phyloP scores from a whole-genome alignment of 2,888 invertebrate genomes.

The Chirona hameri region DNA sequence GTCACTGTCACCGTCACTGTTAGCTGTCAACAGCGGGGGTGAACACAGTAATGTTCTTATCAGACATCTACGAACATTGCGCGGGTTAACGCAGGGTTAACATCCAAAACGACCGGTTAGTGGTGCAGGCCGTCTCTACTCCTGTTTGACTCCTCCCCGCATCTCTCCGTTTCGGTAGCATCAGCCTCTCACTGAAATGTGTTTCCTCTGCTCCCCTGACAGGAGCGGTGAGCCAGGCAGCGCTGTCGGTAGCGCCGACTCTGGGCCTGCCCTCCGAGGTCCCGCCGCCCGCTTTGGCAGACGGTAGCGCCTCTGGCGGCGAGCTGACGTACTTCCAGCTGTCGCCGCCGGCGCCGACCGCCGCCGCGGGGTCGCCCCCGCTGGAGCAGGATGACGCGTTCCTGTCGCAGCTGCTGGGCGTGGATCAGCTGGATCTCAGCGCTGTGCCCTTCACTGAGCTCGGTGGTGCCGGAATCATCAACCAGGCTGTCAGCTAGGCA shows the following conservation, averaged over 20 bases:
- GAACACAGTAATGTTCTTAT: no score
- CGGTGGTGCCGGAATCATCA: neutral
- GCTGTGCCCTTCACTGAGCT: conserved; percentile 74
- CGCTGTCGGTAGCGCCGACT: neutral
- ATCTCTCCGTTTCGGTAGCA: no score
- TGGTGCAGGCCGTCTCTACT: no score
- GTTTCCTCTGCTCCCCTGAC: neutral
- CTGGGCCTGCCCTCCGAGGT: neutral
- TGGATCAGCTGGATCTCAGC: conserved; percentile 84
- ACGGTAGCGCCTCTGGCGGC: conserved; percentile 13
- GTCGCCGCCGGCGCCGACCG: neutral
- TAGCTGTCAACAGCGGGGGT: no score
- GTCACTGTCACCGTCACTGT: no score
- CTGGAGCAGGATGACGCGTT: conserved; percentile 62
- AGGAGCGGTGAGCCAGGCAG: neutral
- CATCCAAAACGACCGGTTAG: no score
- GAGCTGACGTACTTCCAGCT: neutral
- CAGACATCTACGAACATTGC: no score
- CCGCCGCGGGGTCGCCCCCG: neutral
- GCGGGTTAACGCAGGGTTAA: no score
- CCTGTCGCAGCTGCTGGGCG: conserved; percentile 80
- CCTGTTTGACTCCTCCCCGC: no score
- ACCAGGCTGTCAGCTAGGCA: neutral
- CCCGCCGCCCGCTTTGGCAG: conserved; percentile 28
- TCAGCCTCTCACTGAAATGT: no score